Conservation (phyloP, 30 jellyfish, hydroid and myxozoan species). For the Catostylus mosaicus region DNA sequence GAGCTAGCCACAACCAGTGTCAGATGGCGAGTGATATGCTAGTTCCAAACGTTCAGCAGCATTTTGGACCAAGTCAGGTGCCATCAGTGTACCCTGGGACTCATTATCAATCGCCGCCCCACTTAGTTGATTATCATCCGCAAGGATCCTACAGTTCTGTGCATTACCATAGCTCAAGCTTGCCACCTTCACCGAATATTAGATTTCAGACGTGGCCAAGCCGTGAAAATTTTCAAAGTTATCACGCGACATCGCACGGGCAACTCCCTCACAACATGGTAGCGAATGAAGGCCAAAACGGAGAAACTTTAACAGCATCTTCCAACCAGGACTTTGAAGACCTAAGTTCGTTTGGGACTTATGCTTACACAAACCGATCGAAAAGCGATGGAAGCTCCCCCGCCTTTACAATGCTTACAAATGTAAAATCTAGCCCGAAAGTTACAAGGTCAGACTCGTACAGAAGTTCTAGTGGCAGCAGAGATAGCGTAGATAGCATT, state of each 20-base stretch:
- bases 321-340: conserved; percentile 66
- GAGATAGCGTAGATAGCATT: conserved; percentile 86
- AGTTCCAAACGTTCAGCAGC: conserved; percentile 85
- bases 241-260: conserved; percentile 84
- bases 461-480: conserved; percentile 87
- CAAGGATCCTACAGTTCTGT: conserved; percentile 71
- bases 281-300: conserved; percentile 67
- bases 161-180: conserved; percentile 63
- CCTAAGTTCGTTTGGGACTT: conserved; percentile 58
- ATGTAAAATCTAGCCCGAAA: conserved; percentile 62
- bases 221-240: conserved; percentile 60
- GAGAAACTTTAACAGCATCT: conserved; percentile 48
- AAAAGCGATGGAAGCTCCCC: conserved; percentile 70
- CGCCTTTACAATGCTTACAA: conserved; percentile 60
- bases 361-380: conserved; percentile 52
- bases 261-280: conserved; percentile 77
- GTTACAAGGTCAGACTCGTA: conserved; percentile 79
- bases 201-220: conserved; percentile 73
- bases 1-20: conserved; percentile 64
- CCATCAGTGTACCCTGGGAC: conserved; percentile 73
- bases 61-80: conserved; percentile 75
- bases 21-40: conserved; percentile 89
- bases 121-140: conserved; percentile 63
- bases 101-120: conserved; percentile 79
- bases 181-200: conserved; percentile 78